Base-by-base conservation (phyloP, 2,888 invertebrate genomes). In the Metellina segmentata region DNA sequence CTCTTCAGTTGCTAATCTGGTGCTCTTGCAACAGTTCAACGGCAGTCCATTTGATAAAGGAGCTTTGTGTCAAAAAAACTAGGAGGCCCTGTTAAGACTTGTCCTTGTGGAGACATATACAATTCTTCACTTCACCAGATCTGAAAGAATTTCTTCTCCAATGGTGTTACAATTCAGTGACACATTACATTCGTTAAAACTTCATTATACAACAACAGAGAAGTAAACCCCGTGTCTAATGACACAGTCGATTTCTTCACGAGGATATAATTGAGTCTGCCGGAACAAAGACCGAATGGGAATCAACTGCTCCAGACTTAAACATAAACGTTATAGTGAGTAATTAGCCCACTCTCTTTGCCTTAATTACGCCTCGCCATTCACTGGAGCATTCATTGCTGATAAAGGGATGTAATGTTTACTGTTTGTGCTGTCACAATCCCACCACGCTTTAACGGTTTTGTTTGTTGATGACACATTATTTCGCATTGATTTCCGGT, bases 401-500 rank as follows among this genome's bases (percentile, higher is more conserved):
- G 85, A 77, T 78, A 86, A 86, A 86, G 51, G 75, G 20, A 48
- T 7, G 49, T 13, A 75, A 75, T 74, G 74, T 85, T 85, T 85
- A 85, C 74, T 49, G 51, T 78, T 49, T 51, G 48, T 20, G 49
- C 49, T 77, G 85, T 85, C 85, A 70, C 34, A 72, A 85, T 75
- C 20, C 20, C 53, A 72, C 53, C 72, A 74, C 75, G 79, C 79
- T 81, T 81, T 81, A 81, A 61, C 79, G 79, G 61, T 61, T 81
- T 81, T 61, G 61, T 72, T 72, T 19, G 51, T 19, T 71, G 72
- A 83, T 52, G 71, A 72, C 52, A 52, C 51, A 83, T 75, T 74
- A 85, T 61, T 85, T 78, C 69, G 51, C 70, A 78, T 86, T 70
- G 85, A 86, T 86, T 86, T 75, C 53, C 20, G 74, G 51, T 48